Base-by-base conservation (phyloP, 2,113 vertebrate genomes). In the Strigops habroptila region DNA sequence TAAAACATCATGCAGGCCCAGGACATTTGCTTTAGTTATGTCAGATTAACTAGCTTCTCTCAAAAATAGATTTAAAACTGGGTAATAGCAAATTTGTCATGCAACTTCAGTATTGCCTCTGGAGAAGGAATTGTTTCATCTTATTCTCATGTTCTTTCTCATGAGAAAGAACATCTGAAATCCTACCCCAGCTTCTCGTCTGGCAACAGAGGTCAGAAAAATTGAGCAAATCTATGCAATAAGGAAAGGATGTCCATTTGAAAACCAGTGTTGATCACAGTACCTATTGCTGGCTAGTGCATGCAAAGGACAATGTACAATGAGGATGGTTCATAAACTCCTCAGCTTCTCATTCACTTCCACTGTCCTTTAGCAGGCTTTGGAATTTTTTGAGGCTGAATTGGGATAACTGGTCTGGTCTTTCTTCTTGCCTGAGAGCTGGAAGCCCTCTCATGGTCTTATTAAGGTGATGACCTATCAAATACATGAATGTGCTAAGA, bases 401-500 rank as follows among this genome's bases (percentile, higher is more conserved):
- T 83, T 0, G 0, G 53, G 59, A 83, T 93, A 96, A 93, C 93
- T 86, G 68, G 67, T 30, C 44, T 69, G 24, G 39, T 69, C 30
- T 48, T 52, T 64, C 43, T 59, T 71, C 79, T 86, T 83, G 44
- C 43, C 68, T 7, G 59, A 92, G 76, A 60, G 53, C 35, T 65
- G 33, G 59, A 88, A 76, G 39, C 30, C 60, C 67, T 86, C 79
- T 55, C 62, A 67, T 71, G 55, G 31, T 46, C 33, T 83, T 80
- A 69, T 86, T 96, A 88, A 67, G 76, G 63, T 86, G 89, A 92
- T 77, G 86, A 80, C 30, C 63, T 88, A 86, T 83, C 91, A 95
- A 76, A 69, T 10, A 68, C 53, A 69, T 37, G 49, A 80, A 52
- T 10, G 44, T 83, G 71, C 37, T 60, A n/a, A 27, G 49, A 24